Evolutionary conservation across 2,797 vertebrate species (phyloP).

Genomic region (Hypotaenidia philippensis): DNA sequence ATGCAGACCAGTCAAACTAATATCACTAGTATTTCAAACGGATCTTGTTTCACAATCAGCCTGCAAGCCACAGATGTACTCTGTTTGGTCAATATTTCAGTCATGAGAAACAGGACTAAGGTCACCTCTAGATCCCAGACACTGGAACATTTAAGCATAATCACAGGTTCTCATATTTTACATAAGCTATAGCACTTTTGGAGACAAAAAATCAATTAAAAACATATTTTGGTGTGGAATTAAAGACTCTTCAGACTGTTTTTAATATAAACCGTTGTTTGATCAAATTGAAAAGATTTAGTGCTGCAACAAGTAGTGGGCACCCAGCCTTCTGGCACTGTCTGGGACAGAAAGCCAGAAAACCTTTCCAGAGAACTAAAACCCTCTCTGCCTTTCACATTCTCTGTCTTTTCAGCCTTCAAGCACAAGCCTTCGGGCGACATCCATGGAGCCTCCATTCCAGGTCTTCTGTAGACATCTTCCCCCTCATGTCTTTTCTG

Average conservation of each 20-base stretch:
- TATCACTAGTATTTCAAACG: background rate
- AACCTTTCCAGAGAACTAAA: background rate
- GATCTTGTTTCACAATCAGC: background rate
- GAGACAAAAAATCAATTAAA: background rate
- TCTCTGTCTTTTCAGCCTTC: background rate
- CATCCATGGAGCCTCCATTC: background rate
- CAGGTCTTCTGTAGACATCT: background rate
- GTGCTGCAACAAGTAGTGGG: background rate
- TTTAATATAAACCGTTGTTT: background rate
- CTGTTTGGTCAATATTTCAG: background rate
- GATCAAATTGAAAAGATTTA: background rate
- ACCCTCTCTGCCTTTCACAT: rapidly evolving
- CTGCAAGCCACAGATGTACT: background rate
- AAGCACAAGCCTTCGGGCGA: rapidly evolving
- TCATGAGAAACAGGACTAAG: background rate
- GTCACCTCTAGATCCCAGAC: background rate
- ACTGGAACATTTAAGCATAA: rapidly evolving
- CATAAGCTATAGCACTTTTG: background rate
- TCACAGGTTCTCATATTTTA: background rate
- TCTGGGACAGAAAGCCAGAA: background rate
- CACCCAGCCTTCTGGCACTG: background rate
- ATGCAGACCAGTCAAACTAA: background rate
- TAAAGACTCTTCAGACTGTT: background rate
- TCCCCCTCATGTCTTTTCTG: rapidly evolving
- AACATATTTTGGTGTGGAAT: background rate